Percentiles rank a stretch among this genome's conserved stretches.
Conservation (phyloP, 2,888 invertebrate species). For the Scaptomyza cyrtandrae region DNA sequence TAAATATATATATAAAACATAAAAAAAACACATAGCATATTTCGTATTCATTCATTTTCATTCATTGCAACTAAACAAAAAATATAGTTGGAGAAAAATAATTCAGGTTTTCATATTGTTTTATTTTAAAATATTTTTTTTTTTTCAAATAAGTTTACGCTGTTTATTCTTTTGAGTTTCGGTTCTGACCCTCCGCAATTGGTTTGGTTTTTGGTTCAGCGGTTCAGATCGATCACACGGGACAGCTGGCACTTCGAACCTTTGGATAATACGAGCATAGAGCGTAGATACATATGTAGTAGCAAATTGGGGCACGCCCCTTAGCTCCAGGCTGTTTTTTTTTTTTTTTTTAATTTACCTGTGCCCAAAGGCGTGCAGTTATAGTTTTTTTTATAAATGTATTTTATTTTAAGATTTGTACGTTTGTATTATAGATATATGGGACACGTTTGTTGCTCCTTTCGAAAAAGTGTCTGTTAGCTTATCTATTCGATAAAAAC, state of each 20-base stretch:
- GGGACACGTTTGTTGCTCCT: no score
- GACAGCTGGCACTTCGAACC: conserved; percentile 66
- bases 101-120: conserved; percentile 13
- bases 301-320: conserved; percentile 55
- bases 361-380: conserved; percentile 3
- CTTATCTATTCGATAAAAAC: no score
- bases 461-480: no score
- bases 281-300: conserved; percentile 74
- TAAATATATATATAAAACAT: conserved; percentile 63
- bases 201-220: conserved; percentile 57
- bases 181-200: conserved; percentile 49
- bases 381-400: no score
- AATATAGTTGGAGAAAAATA: conserved; percentile 32
- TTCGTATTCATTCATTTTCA: conserved; percentile 9
- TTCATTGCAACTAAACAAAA: background rate
- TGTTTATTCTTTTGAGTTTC: conserved; percentile 27
- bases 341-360: background rate
- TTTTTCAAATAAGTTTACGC: conserved; percentile 35
- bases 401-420: conserved; percentile 20
- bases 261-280: conserved; percentile 80
- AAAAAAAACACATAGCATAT: conserved; percentile 38
- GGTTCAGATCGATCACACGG: conserved; percentile 65
- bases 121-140: conserved; percentile 17
- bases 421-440: conserved; percentile 10
- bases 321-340: conserved; percentile 38